phyloP scores from a whole-genome alignment of 2,797 vertebrate species.

The Phataginus tricuspis region DNA sequence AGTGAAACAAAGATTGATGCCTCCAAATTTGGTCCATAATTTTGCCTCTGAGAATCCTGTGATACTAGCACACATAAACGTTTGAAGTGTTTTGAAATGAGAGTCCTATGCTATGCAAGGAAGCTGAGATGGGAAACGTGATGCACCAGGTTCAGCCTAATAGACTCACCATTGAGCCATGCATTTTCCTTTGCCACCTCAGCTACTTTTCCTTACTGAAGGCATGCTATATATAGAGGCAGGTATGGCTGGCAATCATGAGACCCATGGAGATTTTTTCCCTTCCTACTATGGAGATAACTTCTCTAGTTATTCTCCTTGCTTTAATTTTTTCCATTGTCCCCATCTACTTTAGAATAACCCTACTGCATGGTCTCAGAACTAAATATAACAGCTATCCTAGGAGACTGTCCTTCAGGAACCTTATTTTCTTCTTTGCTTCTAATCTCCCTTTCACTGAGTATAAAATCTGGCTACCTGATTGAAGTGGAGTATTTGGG shows the following conservation, averaged over 20 bases:
- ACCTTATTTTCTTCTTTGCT: not conserved
- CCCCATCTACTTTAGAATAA: not conserved
- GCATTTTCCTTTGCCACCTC: not conserved
- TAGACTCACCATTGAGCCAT: no score
- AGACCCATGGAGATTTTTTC: no score
- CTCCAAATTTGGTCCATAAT: not conserved
- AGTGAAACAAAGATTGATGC: not conserved
- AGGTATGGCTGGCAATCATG: not conserved
- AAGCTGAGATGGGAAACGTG: not conserved
- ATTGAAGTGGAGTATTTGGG: not conserved
- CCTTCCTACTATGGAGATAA: not conserved
- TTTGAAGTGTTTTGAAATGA: not conserved
- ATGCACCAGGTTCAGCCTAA: fast-evolving
- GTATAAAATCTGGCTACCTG: not conserved
- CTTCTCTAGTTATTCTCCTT: not conserved
- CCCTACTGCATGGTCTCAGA: not conserved
- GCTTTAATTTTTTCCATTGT: not conserved
- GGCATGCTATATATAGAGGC: not conserved
- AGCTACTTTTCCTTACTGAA: not conserved
- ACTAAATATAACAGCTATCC: not conserved
- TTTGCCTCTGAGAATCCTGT: not conserved
- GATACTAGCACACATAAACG: not conserved
- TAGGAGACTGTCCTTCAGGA: not conserved
- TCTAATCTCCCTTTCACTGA: not conserved
- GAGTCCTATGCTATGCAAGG: not conserved